These are phyloP conservation scores for Tilapia sparmanii DNA, from an alignment of 2,113 vertebrate genomes.

Conservation along the genomic window DNA sequence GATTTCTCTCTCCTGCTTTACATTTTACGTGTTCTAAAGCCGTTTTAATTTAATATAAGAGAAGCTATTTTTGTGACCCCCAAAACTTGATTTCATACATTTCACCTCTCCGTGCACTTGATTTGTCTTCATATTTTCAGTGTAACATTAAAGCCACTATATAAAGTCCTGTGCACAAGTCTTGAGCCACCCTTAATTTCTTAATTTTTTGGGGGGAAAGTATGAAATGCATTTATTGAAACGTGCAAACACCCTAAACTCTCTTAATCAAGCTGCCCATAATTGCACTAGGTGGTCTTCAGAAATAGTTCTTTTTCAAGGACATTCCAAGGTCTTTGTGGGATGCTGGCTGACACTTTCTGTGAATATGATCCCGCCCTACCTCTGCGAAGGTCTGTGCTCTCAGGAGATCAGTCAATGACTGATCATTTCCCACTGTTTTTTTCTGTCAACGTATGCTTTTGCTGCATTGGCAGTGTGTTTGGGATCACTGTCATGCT, in stretches of 20 bases:
- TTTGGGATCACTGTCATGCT: background rate
- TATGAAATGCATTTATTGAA: background rate
- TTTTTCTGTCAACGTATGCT: background rate
- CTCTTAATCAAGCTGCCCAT: background rate
- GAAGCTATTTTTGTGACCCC: background rate
- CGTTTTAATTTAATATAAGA: background rate
- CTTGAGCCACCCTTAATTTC: background rate
- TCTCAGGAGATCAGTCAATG: background rate
- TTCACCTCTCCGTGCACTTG: background rate
- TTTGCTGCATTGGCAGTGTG: background rate
- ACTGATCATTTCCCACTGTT: background rate
- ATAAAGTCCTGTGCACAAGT: background rate
- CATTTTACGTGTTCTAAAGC: background rate
- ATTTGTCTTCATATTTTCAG: background rate
- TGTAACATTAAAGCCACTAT: background rate
- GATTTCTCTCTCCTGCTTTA: background rate
- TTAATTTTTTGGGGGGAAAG: background rate
- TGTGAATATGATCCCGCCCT: background rate
- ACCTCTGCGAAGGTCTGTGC: background rate
- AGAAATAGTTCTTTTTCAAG: background rate
- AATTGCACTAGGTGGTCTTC: background rate
- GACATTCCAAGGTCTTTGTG: background rate
- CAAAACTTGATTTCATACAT: background rate
- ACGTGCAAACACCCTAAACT: background rate
- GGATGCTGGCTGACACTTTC: background rate